Evolutionary conservation across 1,140 invertebrate genomes (phyloP).

Genomic region (Caerostris extrusa): DNA sequence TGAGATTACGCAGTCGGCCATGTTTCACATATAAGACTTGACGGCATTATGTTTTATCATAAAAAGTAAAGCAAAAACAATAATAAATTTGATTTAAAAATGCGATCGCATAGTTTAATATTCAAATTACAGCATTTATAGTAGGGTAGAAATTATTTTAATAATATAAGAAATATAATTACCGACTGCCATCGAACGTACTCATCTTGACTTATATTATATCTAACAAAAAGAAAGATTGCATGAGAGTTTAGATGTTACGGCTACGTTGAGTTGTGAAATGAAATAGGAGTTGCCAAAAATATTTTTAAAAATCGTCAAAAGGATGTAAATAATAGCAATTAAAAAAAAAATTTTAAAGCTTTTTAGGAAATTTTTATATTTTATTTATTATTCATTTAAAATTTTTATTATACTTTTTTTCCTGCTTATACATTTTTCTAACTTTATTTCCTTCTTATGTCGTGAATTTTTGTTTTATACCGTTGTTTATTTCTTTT

Average conservation of each 20-base stretch:
- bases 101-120: neutral
- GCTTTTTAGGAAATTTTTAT: too few species aligned
- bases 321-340: too few species aligned
- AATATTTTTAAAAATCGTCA: too few species aligned
- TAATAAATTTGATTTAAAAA: neutral
- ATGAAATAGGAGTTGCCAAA: too few species aligned
- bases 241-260: too few species aligned
- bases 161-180: constrained; percentile 25
- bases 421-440: too few species aligned
- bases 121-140: neutral
- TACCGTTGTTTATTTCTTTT: too few species aligned
- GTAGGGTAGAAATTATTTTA: neutral
- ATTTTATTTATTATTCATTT: too few species aligned
- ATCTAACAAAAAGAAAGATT: constrained; percentile 56
- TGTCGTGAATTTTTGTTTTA: too few species aligned
- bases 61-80: neutral
- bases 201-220: constrained; percentile 6
- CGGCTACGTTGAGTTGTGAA: constrained; percentile 20
- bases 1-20: constrained; percentile 64
- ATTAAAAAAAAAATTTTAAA: too few species aligned
- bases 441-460: too few species aligned
- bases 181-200: constrained; percentile 51
- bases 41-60: neutral
- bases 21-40: neutral
- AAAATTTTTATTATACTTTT: too few species aligned